Percentiles rank a stretch among this genome's conserved stretches.
phyloP scores from a whole-genome alignment of 2,888 invertebrate genomes.

The Pollenia amentaria region DNA sequence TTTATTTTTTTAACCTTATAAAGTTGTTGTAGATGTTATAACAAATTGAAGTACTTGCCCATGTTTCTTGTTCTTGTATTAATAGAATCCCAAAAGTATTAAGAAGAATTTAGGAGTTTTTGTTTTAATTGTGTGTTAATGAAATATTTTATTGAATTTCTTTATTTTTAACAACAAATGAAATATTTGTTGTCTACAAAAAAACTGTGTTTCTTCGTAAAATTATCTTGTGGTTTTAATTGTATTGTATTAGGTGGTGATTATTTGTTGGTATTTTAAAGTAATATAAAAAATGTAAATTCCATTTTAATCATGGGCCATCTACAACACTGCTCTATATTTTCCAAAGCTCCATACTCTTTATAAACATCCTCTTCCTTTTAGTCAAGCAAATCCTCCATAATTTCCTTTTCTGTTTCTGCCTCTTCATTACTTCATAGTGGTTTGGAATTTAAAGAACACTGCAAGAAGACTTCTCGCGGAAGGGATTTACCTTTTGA shows the following conservation, averaged over 20 bases:
- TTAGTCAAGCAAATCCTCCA: neutral
- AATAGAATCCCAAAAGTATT: neutral
- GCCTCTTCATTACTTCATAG: slow-evolving; percentile 6
- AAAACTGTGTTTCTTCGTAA: slow-evolving; percentile 1
- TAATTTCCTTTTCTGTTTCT: neutral
- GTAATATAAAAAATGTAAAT: slow-evolving; percentile 11
- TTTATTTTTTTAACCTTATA: neutral
- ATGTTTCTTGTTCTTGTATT: neutral
- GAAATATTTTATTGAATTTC: neutral
- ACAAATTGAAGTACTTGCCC: neutral
- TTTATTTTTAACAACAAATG: slow-evolving; percentile 14
- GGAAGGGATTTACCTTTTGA: slow-evolving; percentile 98
- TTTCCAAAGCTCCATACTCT: slow-evolving; percentile 31
- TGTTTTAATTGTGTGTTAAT: slow-evolving; percentile 16
- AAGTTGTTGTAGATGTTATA: neutral
- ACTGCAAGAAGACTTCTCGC: slow-evolving; percentile 96
- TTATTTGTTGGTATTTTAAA: neutral
- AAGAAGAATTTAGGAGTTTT: slow-evolving; percentile 7
- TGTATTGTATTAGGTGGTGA: slow-evolving; percentile 45
- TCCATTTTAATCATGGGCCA: neutral
- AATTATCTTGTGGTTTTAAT: slow-evolving; percentile 49
- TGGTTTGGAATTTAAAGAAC: slow-evolving; percentile 87
- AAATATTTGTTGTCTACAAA: neutral
- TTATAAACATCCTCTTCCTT: slow-evolving; percentile 64
- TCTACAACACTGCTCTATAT: slow-evolving; percentile 13